Evolutionary conservation across 1,140 invertebrate genomes (phyloP).

Genomic region (Charaxes varanes): DNA sequence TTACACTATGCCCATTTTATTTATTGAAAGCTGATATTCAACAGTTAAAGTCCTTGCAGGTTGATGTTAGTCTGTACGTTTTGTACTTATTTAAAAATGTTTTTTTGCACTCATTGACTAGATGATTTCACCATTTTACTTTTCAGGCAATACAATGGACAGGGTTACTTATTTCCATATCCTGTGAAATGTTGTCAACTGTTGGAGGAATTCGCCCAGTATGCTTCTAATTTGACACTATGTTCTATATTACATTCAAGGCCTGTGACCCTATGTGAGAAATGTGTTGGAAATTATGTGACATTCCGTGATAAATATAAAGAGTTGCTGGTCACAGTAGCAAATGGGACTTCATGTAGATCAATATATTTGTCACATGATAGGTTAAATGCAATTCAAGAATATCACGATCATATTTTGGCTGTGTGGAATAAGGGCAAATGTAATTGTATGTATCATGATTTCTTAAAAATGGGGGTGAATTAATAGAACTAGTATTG

Average conservation of each 20-base stretch:
- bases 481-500: no score
- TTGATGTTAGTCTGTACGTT: no score
- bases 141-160: slow-evolving; percentile 29
- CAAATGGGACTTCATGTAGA: slow-evolving; percentile 72
- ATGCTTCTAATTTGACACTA: slow-evolving; percentile 67
- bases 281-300: slow-evolving; percentile 71
- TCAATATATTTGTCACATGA: slow-evolving; percentile 72
- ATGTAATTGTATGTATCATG: slow-evolving; percentile 74
- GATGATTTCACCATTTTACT: no score
- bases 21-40: neutral
- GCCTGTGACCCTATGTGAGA: slow-evolving; percentile 73
- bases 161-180: slow-evolving; percentile 20
- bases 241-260: slow-evolving; percentile 73
- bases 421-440: slow-evolving; percentile 74
- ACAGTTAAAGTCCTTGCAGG: no score
- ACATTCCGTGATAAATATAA: slow-evolving; percentile 63
- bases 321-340: slow-evolving; percentile 55
- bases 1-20: neutral
- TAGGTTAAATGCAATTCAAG: slow-evolving; percentile 71
- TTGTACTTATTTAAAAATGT: no score
- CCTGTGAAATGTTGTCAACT: slow-evolving; percentile 41
- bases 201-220: slow-evolving; percentile 59
- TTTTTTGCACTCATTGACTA: no score
- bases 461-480: no score
- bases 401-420: slow-evolving; percentile 66